Evolutionary conservation across 2,888 invertebrate genomes (phyloP), one percentile per base, ranked within the genome.

Genomic region (Agriopis leucophaearia): DNA sequence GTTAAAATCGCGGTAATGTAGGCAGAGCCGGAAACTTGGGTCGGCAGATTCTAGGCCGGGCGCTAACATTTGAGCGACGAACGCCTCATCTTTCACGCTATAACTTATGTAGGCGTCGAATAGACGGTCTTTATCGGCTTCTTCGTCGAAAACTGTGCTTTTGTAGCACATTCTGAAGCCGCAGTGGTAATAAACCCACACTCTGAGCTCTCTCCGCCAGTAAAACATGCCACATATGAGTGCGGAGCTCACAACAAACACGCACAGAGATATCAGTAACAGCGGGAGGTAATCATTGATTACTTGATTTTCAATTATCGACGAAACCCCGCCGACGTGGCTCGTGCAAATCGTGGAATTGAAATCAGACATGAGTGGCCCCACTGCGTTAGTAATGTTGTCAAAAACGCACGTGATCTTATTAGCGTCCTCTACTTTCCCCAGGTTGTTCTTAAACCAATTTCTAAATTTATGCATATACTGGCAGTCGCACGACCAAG

Each of bases 61-160:
- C 61, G 97, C 97, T 80, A 99, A 92, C 82, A 98, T 97, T 89
- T 98, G 97, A 78, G 96, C 96, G 47, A 99, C 98, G 89, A 98
- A 98, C 58, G 96, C 96, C 84, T 98, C 98, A 89, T 99, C 99
- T 89, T 98, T 97, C 70, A 97, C 96, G 85, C 98, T 98, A 93
- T 99, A 99, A 81, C 98, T 97, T 76, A 99, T 96, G 92, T 99
- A 99, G 63, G 98, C 99, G 91, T 99, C 99, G 89, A 98, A 99
- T 57, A 98, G 95, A 78, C 97, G 96, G 89, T 97, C 97, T 90
- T 96, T 96, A 88, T 97, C 96, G 81, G 96, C 96, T 88, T 96
- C 96, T 81, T 97, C 97, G 81, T 97, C 96, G 76, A 97, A 97
- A 36, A 96, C 95, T 8, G 96, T 96, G 40, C 97, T 96, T 88